Percentiles rank a stretch among this genome's conserved stretches.
These are phyloP conservation scores for Mongoloraphidia duomilia DNA, from an alignment of 2,888 invertebrate species.

Conservation along the genomic window DNA sequence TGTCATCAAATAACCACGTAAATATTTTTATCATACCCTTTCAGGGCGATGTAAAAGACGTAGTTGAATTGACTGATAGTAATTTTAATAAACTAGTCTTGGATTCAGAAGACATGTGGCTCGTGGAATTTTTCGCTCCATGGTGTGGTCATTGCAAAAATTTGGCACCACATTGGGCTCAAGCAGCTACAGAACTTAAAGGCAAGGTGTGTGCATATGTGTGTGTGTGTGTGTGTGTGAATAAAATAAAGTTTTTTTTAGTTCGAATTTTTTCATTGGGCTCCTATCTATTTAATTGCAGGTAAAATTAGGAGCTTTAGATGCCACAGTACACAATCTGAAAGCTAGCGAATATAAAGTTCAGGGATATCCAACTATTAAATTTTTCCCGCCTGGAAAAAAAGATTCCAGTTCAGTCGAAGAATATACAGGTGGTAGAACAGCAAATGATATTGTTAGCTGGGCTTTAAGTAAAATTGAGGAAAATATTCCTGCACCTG, in stretches of 20 bases:
- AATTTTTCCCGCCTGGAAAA: slow-evolving; percentile 68
- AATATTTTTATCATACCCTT: slow-evolving; percentile 1
- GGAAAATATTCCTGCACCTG: slow-evolving; percentile 82
- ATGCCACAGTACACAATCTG: slow-evolving; percentile 80
- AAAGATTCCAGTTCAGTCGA: slow-evolving; percentile 51
- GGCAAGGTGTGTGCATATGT: slow-evolving; percentile 53
- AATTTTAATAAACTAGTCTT: slow-evolving; percentile 90
- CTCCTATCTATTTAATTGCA: slow-evolving; percentile 14
- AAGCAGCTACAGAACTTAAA: slow-evolving; percentile 86
- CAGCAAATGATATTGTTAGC: slow-evolving; percentile 73
- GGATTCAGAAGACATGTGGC: slow-evolving; percentile 88
- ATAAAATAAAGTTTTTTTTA: background rate
- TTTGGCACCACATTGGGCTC: slow-evolving; percentile 90
- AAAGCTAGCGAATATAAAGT: slow-evolving; percentile 77
- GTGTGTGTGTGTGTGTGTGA: background rate
- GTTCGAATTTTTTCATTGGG: too few species aligned
- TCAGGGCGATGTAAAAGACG: slow-evolving; percentile 40
- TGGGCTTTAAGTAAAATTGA: slow-evolving; percentile 79
- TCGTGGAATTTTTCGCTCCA: slow-evolving; percentile 95
- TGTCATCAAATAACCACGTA: slow-evolving; percentile 3
- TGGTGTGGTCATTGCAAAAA: slow-evolving; percentile 98
- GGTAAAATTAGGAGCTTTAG: slow-evolving; percentile 86
- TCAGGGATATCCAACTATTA: slow-evolving; percentile 93
- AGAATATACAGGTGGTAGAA: slow-evolving; percentile 90
- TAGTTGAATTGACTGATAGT: slow-evolving; percentile 85